Conservation (phyloP, 2,113 vertebrate species). For the Spilogale gracilis region DNA sequence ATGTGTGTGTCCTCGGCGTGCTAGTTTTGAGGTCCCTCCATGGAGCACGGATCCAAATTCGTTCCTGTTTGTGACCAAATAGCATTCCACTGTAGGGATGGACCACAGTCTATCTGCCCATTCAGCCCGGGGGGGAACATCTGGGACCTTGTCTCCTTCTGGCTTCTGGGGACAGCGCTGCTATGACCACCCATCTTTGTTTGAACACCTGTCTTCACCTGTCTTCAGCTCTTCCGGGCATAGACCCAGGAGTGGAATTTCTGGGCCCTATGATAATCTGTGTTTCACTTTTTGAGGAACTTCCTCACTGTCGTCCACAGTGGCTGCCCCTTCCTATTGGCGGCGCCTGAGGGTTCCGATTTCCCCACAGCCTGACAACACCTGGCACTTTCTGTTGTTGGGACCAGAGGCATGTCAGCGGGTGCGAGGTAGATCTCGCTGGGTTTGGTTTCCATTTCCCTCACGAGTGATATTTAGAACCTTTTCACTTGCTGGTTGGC, state of each 20-base stretch:
- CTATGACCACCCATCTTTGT: accelerated
- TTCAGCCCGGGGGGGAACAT: accelerated
- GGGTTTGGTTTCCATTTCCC: neutral
- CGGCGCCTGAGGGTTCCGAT: accelerated
- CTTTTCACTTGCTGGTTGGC: accelerated
- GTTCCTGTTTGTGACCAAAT: neutral
- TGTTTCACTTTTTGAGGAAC: neutral
- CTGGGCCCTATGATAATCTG: neutral
- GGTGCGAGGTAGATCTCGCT: accelerated
- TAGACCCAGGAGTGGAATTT: no score
- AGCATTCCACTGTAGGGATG: accelerated
- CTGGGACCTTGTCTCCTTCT: neutral
- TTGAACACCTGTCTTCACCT: neutral
- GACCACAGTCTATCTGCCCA: neutral
- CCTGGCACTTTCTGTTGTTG: accelerated
- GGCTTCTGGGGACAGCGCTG: neutral
- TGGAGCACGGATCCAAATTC: accelerated
- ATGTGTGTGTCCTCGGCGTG: neutral
- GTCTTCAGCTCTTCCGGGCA: neutral
- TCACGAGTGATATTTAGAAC: accelerated
- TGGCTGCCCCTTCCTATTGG: accelerated
- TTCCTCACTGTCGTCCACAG: neutral
- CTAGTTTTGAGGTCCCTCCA: neutral
- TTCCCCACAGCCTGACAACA: accelerated
- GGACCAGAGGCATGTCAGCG: accelerated